Base-by-base conservation (phyloP, 2,797 vertebrate species). In the Pseudochirops cupreus region DNA sequence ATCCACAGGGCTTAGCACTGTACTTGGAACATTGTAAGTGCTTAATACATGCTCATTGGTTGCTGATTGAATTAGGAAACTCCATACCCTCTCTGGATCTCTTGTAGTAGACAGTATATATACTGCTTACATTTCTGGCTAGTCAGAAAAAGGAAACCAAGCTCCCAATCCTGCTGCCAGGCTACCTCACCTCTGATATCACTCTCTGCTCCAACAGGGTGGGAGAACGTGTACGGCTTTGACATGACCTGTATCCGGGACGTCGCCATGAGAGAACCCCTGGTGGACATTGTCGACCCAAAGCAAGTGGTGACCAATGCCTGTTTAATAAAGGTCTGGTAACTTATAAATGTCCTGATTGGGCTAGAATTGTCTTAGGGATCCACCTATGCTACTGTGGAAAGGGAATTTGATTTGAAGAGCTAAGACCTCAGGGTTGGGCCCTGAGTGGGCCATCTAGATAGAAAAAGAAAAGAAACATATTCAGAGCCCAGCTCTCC, bases 191-290 rank as follows among this genome's bases (percentile, higher is more conserved):
- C 55, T 95, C 91, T 98, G 95, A 98, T 1, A 39, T 62, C 82
- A 96, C 1, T 5, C 16, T 98, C 98, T 99, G 67, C 98, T 39
- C 98, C 97, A 93, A 89, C 98, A 99, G 99, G 99, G 99, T 99
- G 99, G 99, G 99, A 99, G 98, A 99, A 99, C 1, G 99, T 99
- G 93, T 99, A 99, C 46, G 99, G 99, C 96, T 99, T 99, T 98
- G 99, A 99, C 99, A 99, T 99, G 99, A 99, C 99, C 96, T 99
- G 99, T 95, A 99, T 99, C 97, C 99, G 99, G 56, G 99, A 99
- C 1, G 99, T 99, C 96, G 99, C 99, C 97, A 99, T 99, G 99
- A 99, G 99, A 99, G 99, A 99, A 95, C 99, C 99, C 0, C 98
- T 99, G 98, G 99, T 99, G 98, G 99, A 99, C 97, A 99, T 99